phyloP scores from a whole-genome alignment of 2,113 vertebrate species.

The human region GRCh38 chr17:29398501-29399000 shows the following conservation, averaged over 20 bases:
- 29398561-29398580: no score
- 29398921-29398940: not conserved
- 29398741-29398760: not conserved
- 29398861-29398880: constrained; percentile 43
- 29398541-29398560: no score
- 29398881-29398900: not conserved
- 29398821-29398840: not conserved
- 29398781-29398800: not conserved
- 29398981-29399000: no score
- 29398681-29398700: not conserved
- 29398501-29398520: no score
- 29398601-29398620: no score
- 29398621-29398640: not conserved
- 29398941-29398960: constrained; percentile 2
- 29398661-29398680: not conserved
- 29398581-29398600: no score
- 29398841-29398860: constrained; percentile 27
- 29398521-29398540: no score
- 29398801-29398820: not conserved
- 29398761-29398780: not conserved
- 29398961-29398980: constrained; percentile 25
- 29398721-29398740: not conserved
- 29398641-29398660: not conserved
- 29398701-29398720: not conserved
- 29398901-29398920: not conserved